phyloP scores from a whole-genome alignment of 2,888 invertebrate species.

The Pristionchus mayeri region DNA sequence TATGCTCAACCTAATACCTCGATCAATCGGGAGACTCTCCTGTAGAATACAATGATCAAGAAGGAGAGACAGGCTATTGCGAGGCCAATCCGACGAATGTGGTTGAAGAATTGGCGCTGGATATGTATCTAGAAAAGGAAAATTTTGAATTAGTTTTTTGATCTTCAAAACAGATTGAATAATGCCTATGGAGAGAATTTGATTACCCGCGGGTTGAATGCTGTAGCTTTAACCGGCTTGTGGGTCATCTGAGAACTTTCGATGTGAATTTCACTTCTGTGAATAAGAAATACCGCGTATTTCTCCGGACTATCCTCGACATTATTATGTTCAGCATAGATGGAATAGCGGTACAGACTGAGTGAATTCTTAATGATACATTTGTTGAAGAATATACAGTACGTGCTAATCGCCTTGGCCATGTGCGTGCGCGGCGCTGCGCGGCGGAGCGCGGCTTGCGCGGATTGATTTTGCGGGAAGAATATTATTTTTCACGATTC shows the following conservation, averaged over 20 bases:
- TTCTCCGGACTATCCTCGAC: not conserved
- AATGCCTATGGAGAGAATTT: not conserved
- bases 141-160: not conserved
- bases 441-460: no score
- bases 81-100: not conserved
- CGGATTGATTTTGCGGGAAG: no score
- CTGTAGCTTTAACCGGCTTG: not conserved
- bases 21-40: not conserved
- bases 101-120: not conserved
- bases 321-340: not conserved
- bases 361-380: no score
- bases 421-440: no score
- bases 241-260: not conserved
- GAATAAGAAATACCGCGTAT: not conserved
- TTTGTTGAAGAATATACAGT: no score
- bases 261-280: no score
- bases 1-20: no score
- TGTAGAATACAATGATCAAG: not conserved
- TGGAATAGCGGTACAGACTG: not conserved
- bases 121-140: not conserved
- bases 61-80: not conserved
- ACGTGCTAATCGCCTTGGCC: no score
- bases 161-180: not conserved
- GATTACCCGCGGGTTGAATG: constrained; percentile 2
- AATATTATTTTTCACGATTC: no score